Conservation (phyloP, 2,113 vertebrate species). For the Anguilla rostrata region DNA sequence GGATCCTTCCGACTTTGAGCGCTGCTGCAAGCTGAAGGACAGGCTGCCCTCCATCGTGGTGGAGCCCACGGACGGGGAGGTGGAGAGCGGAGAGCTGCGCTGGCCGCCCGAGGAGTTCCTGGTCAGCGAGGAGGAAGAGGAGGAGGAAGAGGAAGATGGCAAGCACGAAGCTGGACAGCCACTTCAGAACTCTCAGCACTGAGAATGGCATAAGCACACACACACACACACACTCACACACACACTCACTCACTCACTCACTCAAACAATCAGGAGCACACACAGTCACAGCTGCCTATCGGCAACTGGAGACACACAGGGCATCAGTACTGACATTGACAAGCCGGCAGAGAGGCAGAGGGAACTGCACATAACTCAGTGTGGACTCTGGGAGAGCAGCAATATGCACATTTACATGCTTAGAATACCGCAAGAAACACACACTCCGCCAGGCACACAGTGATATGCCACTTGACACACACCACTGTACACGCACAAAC, state of each 20-base stretch:
- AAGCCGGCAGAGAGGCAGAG: neutral
- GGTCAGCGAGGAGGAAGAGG: constrained; percentile 81
- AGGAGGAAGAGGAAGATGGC: constrained; percentile 63
- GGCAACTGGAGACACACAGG: constrained; percentile 32
- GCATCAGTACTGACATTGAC: neutral
- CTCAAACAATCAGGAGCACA: constrained; percentile 24
- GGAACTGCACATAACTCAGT: neutral
- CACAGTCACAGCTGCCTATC: neutral
- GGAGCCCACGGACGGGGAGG: constrained; percentile 90
- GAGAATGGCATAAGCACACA: constrained; percentile 33
- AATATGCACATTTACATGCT: neutral
- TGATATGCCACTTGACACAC: neutral
- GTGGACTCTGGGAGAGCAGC: neutral
- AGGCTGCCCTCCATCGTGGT: constrained; percentile 94
- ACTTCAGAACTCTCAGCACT: constrained; percentile 60
- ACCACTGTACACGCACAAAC: neutral
- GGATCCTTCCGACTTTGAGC: constrained; percentile 90
- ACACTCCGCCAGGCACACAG: neutral
- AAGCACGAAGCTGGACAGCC: constrained; percentile 69
- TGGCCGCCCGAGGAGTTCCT: constrained; percentile 96
- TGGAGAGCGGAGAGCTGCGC: constrained; percentile 94
- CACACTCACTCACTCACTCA: constrained; percentile 23
- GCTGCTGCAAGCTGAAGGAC: constrained; percentile 96
- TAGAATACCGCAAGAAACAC: neutral
- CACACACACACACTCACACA: neutral